Evolutionary conservation across 1,140 invertebrate genomes (phyloP).

Genomic region (Hetaerina americana): DNA sequence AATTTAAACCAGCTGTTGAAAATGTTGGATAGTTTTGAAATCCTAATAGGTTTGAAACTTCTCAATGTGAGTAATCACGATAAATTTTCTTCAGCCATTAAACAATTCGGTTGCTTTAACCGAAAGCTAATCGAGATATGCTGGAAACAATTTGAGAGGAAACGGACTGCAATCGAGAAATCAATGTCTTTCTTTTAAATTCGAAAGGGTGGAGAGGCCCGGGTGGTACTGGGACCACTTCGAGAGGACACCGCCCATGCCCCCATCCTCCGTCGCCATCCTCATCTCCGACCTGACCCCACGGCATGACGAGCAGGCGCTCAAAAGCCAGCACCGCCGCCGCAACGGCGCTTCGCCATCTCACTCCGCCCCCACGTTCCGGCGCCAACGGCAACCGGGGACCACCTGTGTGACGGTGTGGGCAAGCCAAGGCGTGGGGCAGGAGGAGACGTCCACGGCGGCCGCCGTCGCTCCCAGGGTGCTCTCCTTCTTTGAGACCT

Average conservation of each 20-base stretch:
- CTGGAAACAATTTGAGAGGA: too few relatives aligned
- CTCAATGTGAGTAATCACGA: too few relatives aligned
- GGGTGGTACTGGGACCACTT: constrained; percentile 53
- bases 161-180: too few relatives aligned
- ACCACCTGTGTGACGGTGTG: constrained; percentile 44
- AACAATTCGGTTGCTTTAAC: too few relatives aligned
- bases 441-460: constrained; percentile 42
- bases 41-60: too few relatives aligned
- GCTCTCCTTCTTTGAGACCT: constrained; percentile 50
- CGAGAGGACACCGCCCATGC: constrained; percentile 60
- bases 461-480: constrained; percentile 45
- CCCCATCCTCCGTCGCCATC: constrained; percentile 72
- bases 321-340: constrained; percentile 3
- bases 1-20: too few relatives aligned
- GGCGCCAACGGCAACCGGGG: not conserved
- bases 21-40: too few relatives aligned
- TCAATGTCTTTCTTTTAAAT: too few relatives aligned
- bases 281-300: constrained; percentile 57
- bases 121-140: too few relatives aligned
- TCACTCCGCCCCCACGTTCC: not conserved
- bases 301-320: not conserved
- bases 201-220: constrained; percentile 17
- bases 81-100: too few relatives aligned
- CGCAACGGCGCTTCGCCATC: not conserved
- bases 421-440: constrained; percentile 51